phyloP scores from a whole-genome alignment of 2,797 vertebrate genomes.

The Alosa sapidissima region DNA sequence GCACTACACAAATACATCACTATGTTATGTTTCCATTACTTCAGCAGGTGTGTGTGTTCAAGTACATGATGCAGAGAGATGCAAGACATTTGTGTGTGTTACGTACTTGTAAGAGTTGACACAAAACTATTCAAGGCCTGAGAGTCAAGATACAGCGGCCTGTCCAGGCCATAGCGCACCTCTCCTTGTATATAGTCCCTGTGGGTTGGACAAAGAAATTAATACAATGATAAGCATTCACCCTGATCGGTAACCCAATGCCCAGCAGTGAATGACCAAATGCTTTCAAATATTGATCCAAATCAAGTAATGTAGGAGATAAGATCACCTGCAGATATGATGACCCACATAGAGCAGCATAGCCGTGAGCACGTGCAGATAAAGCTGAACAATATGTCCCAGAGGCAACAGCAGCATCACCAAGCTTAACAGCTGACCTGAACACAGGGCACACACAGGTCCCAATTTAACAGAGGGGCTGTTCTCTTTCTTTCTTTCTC shows the following conservation, averaged over 20 bases:
- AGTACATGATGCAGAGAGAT: neutral
- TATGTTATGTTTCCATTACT: neutral
- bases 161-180: constrained; percentile 68
- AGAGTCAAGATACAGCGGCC: constrained; percentile 69
- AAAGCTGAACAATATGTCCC: constrained; percentile 80
- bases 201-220: constrained; percentile 34
- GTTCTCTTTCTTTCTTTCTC: too few relatives aligned
- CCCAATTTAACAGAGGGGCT: neutral
- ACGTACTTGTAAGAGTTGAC: constrained; percentile 78
- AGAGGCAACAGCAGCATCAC: constrained; percentile 79
- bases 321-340: constrained; percentile 79
- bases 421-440: constrained; percentile 81
- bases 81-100: neutral
- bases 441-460: constrained; percentile 26
- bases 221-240: neutral
- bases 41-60: neutral
- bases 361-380: constrained; percentile 79
- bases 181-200: constrained; percentile 81
- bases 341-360: constrained; percentile 81
- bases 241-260: neutral
- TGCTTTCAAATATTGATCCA: neutral
- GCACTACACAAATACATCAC: neutral
- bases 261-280: neutral
- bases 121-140: constrained; percentile 74
- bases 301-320: neutral